Evolutionary conservation across 2,888 invertebrate genomes (phyloP).

Genomic region (Electrophaes corylata): DNA sequence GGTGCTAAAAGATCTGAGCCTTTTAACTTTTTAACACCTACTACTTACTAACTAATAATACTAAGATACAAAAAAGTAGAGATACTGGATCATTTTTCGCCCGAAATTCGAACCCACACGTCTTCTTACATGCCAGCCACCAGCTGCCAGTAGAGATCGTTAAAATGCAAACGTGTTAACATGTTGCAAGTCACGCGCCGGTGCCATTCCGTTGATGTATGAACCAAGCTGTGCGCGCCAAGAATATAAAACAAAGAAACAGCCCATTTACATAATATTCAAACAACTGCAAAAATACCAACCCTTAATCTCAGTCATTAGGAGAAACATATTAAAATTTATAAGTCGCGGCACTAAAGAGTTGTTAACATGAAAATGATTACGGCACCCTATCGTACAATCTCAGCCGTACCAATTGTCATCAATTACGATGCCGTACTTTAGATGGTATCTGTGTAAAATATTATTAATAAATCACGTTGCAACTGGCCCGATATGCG

Average conservation of each 20-base stretch:
- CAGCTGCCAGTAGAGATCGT: not conserved
- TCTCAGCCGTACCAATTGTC: constrained; percentile 67
- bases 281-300: constrained; percentile 64
- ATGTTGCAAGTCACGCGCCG: constrained; percentile 15
- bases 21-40: no score
- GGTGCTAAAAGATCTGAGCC: no score
- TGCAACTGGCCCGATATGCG: constrained; percentile 70
- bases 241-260: constrained; percentile 56
- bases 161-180: not conserved
- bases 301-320: constrained; percentile 61
- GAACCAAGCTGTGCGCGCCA: constrained; percentile 44
- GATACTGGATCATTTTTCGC: not conserved
- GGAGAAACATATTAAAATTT: constrained; percentile 71
- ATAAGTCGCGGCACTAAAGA: constrained; percentile 67
- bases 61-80: no score
- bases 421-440: constrained; percentile 78
- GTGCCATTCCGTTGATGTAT: constrained; percentile 46
- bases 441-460: constrained; percentile 80
- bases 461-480: constrained; percentile 80
- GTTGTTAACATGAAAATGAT: constrained; percentile 81
- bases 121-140: not conserved
- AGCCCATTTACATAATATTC: constrained; percentile 71
- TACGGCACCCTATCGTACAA: constrained; percentile 47
- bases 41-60: no score
- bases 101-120: not conserved